Base-by-base conservation (phyloP, 2,113 vertebrate species). In the Electrona antarctica region DNA sequence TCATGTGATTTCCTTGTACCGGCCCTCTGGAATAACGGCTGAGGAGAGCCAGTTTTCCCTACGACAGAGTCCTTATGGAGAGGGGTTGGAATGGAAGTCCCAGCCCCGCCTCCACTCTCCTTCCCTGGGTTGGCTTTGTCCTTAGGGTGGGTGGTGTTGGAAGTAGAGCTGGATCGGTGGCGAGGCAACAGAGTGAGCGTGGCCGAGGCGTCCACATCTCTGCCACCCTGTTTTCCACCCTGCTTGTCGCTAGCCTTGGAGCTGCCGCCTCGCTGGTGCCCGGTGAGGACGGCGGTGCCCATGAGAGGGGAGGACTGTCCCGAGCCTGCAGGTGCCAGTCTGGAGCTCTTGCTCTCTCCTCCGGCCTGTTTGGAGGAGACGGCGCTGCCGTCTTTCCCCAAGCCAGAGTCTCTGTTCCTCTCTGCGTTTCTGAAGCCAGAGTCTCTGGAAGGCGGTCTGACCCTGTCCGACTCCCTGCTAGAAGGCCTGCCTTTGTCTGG, bases 231-330 rank as follows among this genome's bases (percentile, higher is more conserved):
- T 82, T 94, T 96, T 15, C 77, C 33, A 41, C 33, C 87, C 75
- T 86, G 87, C 68, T 95, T 97, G 60, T 98, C 97, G 52, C 84
- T 87, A 75, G 93, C 95, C 76, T 94, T 95, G 71, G 80, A 78
- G 0, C 63, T 81, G 65, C 85, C 81, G 56, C 74, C 67, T 86
- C 88, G 89, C 75, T 91, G 92, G 78, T 92, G 90, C 29, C 86
- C 82, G 13, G 91, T 88, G 67, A 92, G 86, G 67, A 92, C 86
- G 54, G 90, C 89, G 6, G 91, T 91, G 49, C 90, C 93, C 50
- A 90, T 77, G 29, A 86, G 88, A 74, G 91, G 91, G 11, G 92
- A 93, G 3, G 89, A 86, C 78, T 91, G 89, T 67, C 87, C 86
- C 47, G 79, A 76, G 54, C 84, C 72, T 66, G 70, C 82, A 70